A percentile compares a stretch with the other conserved stretches of the same genome.
These are phyloP conservation scores for Phymanthus crucifer DNA, from an alignment of 92 coral and sea anemone species.

Conservation along the genomic window DNA sequence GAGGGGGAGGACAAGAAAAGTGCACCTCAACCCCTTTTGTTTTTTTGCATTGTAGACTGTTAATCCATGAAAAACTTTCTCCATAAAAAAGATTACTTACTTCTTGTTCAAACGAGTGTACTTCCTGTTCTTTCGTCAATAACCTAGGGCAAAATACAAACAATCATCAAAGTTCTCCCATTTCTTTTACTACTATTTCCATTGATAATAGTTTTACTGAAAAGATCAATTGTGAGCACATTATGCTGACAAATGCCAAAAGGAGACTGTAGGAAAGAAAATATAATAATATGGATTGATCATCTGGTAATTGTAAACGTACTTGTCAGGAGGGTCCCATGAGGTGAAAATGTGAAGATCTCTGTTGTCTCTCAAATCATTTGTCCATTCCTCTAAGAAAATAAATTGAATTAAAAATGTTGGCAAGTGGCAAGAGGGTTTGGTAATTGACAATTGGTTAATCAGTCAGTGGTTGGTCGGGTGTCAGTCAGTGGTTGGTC, in stretches of 20 bases:
- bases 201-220: too few species aligned
- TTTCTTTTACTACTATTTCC: neutral
- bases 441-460: too few species aligned
- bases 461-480: too few species aligned
- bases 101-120: conserved; percentile 60
- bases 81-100: conserved; percentile 43
- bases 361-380: conserved; percentile 86
- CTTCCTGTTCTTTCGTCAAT: conserved; percentile 58
- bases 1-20: too few species aligned
- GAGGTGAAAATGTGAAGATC: conserved; percentile 69
- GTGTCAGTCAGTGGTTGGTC: too few species aligned
- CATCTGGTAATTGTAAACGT: neutral
- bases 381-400: conserved; percentile 72
- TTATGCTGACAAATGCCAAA: too few species aligned
- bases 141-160: conserved; percentile 28
- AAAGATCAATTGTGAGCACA: too few species aligned
- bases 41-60: too few species aligned
- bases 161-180: neutral
- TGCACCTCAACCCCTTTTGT: too few species aligned
- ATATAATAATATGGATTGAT: neutral
- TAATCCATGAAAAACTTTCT: too few species aligned
- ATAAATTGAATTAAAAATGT: neutral
- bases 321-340: conserved; percentile 86
- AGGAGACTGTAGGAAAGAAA: too few species aligned
- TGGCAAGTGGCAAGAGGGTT: too few species aligned